Conservation (phyloP, 1,140 invertebrate genomes). For the Branchinecta lynchi region DNA sequence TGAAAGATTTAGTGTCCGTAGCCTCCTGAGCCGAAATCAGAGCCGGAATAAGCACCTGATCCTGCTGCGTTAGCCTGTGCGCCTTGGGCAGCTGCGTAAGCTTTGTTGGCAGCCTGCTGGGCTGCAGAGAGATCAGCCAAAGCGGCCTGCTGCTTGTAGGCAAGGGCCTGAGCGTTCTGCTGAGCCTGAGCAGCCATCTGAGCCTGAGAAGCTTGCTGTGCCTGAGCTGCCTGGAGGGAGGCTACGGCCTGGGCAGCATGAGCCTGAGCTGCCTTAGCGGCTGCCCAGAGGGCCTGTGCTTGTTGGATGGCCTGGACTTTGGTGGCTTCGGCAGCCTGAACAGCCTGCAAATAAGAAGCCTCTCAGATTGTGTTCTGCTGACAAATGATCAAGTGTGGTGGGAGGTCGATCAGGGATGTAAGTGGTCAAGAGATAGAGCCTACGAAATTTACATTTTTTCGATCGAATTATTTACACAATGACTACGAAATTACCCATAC, state of each 20-base stretch:
- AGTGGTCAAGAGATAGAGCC: constrained; percentile 22
- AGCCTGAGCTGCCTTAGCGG: constrained; percentile 24
- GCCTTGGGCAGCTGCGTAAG: constrained; percentile 22
- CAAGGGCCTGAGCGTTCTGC: constrained; percentile 27
- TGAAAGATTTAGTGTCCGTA: too few relatives aligned
- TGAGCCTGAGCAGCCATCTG: constrained; percentile 27
- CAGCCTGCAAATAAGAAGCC: constrained; percentile 17
- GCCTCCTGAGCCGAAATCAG: constrained; percentile 14
- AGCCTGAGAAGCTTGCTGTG: constrained; percentile 24
- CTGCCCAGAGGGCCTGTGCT: constrained; percentile 25
- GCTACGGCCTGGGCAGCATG: constrained; percentile 26
- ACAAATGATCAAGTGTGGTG: neutral
- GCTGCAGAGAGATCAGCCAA: constrained; percentile 26
- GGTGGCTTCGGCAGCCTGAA: constrained; percentile 26
- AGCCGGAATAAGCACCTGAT: constrained; percentile 18
- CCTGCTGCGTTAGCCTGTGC: constrained; percentile 23
- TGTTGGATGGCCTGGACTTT: constrained; percentile 26
- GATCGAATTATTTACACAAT: neutral
- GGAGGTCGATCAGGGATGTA: neutral
- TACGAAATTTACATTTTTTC: constrained; percentile 22
- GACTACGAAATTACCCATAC: neutral
- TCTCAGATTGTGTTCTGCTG: neutral
- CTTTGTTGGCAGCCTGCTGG: constrained; percentile 25
- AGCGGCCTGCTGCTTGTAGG: constrained; percentile 26
- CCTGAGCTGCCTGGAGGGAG: constrained; percentile 23